Base-by-base conservation (phyloP, 2,797 vertebrate genomes). In the Echiichthys vipera region DNA sequence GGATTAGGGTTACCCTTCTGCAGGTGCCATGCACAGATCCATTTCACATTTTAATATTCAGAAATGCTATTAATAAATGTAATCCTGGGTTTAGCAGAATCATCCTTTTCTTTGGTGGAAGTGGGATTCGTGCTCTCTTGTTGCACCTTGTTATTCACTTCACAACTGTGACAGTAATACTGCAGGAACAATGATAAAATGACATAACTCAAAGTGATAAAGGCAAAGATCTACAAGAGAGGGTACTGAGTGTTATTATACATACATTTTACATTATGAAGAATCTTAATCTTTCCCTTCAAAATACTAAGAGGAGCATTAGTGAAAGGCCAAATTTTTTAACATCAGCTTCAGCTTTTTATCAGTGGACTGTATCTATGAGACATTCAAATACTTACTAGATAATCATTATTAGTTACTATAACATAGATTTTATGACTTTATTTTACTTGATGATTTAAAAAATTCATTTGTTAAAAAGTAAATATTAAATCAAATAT, bases 211-310 rank as follows among this genome's bases (percentile, higher is more conserved):
- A 15, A 11, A 27, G 7, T n/a, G 27, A 77, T 70, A 66, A 84
- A 81, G 69, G 65, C 27, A 65, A 69, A 67, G 18, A 50, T 54
- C 46, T 39, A 13, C 18, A 71, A 22, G 9, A 25, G 10, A 24
- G 3, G 8, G 10, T 36, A 45, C 51, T 50, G 22, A 64, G 14
- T 76, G 10, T 49, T 53, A 25, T n/a, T n/a, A n/a, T n/a, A n/a
- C n/a, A n/a, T n/a, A n/a, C n/a, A n/a, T n/a, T n/a, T n/a, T n/a
- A 74, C 9, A 4, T 54, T 8, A 14, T 68, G n/a, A 66, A 66
- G 53, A 32, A 64, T 25, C 34, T 55, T 15, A n/a, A 43, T 29
- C 15, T 17, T 63, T 37, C 32, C 32, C 10, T 25, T 47, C 18
- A 5, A 49, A 37, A 18, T 47, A 24, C 20, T 22, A 25, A 42